Base-by-base conservation (phyloP, 2,888 invertebrate genomes). In the Dicyrtomina minuta region DNA sequence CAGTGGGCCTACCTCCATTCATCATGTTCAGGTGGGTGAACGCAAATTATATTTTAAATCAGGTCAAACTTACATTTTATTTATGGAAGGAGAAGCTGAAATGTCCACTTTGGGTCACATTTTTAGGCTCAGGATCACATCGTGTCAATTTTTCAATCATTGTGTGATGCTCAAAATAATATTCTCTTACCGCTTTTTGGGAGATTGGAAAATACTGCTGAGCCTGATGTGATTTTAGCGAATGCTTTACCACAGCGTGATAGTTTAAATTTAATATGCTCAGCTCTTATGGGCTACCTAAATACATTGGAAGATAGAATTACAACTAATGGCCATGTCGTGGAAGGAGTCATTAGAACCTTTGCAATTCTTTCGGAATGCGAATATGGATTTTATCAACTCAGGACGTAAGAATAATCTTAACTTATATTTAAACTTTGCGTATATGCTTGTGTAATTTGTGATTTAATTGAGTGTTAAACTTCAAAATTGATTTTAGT, bases 361-460 rank as follows among this genome's bases (percentile, higher is more conserved):
- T 86, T 95, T 72, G 86, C 92, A 39, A 88, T 94, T 70, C 82
- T 96, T 56, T 90, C 91, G 0, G 93, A 92, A 79, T 93, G 95
- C 79, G 94, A 96, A 84, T 93, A 90, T 81, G 94, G 93, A n/a
- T 89, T 92, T 79, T 89, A 88, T 80, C 88, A 89, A 79, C 86
- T 90, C 56, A 85, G 87, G 78, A 88, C 86, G 79, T 80, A 69
- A 27, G 67, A 5, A 33, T 33, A 33, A 33, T 8, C 8, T n/a
- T n/a, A n/a, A n/a, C n/a, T n/a, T n/a, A n/a, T n/a, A n/a, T n/a
- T n/a, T n/a, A n/a, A n/a, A n/a, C n/a, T n/a, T n/a, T n/a, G n/a
- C n/a, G n/a, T n/a, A n/a, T n/a, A n/a, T n/a, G n/a, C n/a, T n/a
- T n/a, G n/a, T n/a, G n/a, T n/a, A 33, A 5, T 33, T 33, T n/a